Evolutionary conservation across 2,888 invertebrate species (phyloP), one percentile per base, ranked within the genome.

Genomic region (Eucriotettix oculatus): DNA sequence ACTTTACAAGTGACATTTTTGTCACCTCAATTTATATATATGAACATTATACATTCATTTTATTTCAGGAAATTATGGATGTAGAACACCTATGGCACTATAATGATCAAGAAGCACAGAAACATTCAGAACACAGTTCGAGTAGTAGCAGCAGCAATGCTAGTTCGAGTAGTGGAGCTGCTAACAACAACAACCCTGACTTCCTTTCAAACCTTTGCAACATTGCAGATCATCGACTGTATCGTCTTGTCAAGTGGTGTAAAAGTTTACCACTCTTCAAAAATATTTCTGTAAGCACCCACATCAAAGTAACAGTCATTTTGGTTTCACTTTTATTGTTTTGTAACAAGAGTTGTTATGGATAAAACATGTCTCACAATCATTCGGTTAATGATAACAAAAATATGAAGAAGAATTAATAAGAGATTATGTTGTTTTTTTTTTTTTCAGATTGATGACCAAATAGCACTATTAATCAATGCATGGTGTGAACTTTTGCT

Each of bases 181-280:
- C 54, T 48, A 44, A 16, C 43, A 60, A 85, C 72, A 82, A 85
- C 58, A 85, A 85, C 74, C 88, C 89, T 0, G 90, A 92, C 76
- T 86, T 90, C 73, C 80, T 93, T 58, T 90, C 90, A 1, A 91
- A 90, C 74, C 79, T 94, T 69, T 93, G 92, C 78, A 90, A 90
- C 71, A 93, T 94, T 63, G 96, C 96, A 55, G 97, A 97, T 74
- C 91, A 95, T 73, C 80, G 96, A 56, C 81, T 97, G 16, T 97
- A 96, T 73, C 94, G 96, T 78, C 94, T 97, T 67, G 97, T 97
- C 64, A 94, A 96, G 72, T 97, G 97, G 97, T 96, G 96, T 78
- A 92, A 97, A 74, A 95, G 94, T 73, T 76, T 97, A 72, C 96
- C 97, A 16, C 82, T 97, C 41, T 97, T 97, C 73, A 93, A 95